These are phyloP conservation scores for Gallinago media DNA, from an alignment of 2,113 vertebrate species.

Conservation along the genomic window DNA sequence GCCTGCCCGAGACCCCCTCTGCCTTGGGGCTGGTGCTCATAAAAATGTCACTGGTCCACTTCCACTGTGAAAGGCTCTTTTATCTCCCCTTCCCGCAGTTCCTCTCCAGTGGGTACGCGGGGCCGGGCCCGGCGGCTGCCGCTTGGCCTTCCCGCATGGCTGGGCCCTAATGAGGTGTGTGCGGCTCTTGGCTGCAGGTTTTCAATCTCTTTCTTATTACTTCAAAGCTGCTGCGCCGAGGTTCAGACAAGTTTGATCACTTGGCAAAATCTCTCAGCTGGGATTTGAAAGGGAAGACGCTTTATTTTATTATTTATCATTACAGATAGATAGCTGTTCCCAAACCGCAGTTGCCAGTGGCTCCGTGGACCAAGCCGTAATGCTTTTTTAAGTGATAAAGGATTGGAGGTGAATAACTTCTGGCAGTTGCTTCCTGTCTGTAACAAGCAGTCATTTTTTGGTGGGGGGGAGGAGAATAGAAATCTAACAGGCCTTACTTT, in stretches of 20 bases:
- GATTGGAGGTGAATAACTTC: constrained; percentile 48
- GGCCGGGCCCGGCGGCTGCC: constrained; percentile 49
- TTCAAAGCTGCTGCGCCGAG: constrained; percentile 53
- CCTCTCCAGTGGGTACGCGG: constrained; percentile 44
- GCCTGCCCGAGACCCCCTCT: constrained; percentile 32
- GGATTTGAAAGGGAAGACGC: background rate
- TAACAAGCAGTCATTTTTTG: background rate
- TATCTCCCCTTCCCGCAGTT: constrained; percentile 71
- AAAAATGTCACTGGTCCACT: constrained; percentile 76
- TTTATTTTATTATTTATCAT: constrained; percentile 35
- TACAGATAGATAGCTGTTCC: background rate
- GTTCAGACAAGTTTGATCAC: constrained; percentile 38
- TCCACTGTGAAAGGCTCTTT: constrained; percentile 79
- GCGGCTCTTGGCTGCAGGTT: constrained; percentile 52
- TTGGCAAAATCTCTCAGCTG: constrained; percentile 45
- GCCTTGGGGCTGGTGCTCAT: constrained; percentile 61
- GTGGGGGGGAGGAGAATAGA: background rate
- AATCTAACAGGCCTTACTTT: background rate
- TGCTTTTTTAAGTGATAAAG: constrained; percentile 31
- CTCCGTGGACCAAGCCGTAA: accelerated
- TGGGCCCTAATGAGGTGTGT: constrained; percentile 72
- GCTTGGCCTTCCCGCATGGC: constrained; percentile 62
- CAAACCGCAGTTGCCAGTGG: background rate
- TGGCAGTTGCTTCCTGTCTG: constrained; percentile 45
- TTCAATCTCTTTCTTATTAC: constrained; percentile 61